phyloP scores from a whole-genome alignment of 2,797 vertebrate genomes.

The Paedocypris micromegethes region DNA sequence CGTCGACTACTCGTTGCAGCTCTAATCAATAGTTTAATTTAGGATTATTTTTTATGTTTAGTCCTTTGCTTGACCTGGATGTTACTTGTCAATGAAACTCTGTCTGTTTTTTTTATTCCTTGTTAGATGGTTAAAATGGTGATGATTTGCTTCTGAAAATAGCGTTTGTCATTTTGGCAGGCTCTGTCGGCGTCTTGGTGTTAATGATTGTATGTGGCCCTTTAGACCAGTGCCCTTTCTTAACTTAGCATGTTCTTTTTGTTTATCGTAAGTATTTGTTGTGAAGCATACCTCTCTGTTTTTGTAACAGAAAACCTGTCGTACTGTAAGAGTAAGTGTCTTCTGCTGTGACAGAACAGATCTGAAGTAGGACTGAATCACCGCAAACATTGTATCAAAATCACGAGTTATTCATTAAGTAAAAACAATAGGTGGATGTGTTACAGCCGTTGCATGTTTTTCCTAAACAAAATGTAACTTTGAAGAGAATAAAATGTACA shows the following conservation, averaged over 20 bases:
- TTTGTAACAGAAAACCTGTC: slow-evolving; percentile 17
- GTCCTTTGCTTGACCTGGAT: slow-evolving; percentile 31
- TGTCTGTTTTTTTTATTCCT: background rate
- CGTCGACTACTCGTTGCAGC: too few relatives aligned
- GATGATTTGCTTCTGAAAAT: slow-evolving; percentile 12
- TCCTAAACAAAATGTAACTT: too few relatives aligned
- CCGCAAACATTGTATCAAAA: too few relatives aligned
- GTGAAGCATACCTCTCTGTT: slow-evolving; percentile 27
- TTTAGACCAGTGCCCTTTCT: slow-evolving; percentile 14
- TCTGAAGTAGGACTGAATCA: too few relatives aligned
- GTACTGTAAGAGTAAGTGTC: too few relatives aligned
- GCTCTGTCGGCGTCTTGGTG: slow-evolving; percentile 1
- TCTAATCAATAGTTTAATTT: too few relatives aligned
- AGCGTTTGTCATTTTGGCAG: slow-evolving; percentile 16
- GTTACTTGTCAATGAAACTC: background rate
- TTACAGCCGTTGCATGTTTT: too few relatives aligned
- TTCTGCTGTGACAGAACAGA: too few relatives aligned
- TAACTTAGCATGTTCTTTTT: slow-evolving; percentile 1
- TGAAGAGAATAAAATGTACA: too few relatives aligned
- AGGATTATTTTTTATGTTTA: too few relatives aligned
- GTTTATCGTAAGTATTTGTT: slow-evolving; percentile 13
- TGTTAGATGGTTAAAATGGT: slow-evolving; percentile 12
- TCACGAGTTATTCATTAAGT: too few relatives aligned
- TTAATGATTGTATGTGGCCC: slow-evolving; percentile 1
- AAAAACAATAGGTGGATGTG: too few relatives aligned